Base-by-base conservation (phyloP, 2,797 vertebrate species). In the Rhadinocentrus ornatus region DNA sequence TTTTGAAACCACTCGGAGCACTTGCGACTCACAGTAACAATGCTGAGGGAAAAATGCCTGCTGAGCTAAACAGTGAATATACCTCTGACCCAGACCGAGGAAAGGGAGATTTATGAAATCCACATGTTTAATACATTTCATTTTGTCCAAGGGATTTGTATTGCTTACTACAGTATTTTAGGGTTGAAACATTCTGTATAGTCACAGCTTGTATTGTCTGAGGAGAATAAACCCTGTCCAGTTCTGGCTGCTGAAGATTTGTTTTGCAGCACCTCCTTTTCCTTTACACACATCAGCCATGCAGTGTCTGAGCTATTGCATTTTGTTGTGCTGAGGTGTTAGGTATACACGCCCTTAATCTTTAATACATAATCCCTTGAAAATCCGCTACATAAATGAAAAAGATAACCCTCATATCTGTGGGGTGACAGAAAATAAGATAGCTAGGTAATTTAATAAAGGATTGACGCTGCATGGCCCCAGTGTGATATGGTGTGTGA, bases 41-140 rank as follows among this genome's bases (percentile, higher is more conserved):
- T 80, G 81, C 86, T 78, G 84, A 69, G 78, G 67, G 77, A 77
- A 84, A 89, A 86, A 81, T 83, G 88, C 88, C 83, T 89, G 88
- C 87, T 78, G 89, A 89, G 91, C 88, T 92, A 86, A 83, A 87
- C 81, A 88, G 89, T 89, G 90, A 90, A 90, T 90, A 89, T 91
- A 92, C 86, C 87, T 91, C 91, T 92, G 91, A 92, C 91, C 93
- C 84, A 83, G 81, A 84, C 86, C 54, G 88, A 90, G 89, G 85
- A 86, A 86, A 88, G 85, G 83, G 84, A 93, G 92, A 94, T 94
- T 94, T 94, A 94, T 94, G 91, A 92, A 94, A 90, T 92, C 92
- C 93, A 94, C 93, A 94, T 95, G 94, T 94, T 95, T 94, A 93
- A 95, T 94, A 94, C 92, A 95, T 95, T 94, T 94, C 90, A 95